These are phyloP conservation scores for Noctua janthina DNA, from an alignment of 2,888 invertebrate species.

Conservation along the genomic window DNA sequence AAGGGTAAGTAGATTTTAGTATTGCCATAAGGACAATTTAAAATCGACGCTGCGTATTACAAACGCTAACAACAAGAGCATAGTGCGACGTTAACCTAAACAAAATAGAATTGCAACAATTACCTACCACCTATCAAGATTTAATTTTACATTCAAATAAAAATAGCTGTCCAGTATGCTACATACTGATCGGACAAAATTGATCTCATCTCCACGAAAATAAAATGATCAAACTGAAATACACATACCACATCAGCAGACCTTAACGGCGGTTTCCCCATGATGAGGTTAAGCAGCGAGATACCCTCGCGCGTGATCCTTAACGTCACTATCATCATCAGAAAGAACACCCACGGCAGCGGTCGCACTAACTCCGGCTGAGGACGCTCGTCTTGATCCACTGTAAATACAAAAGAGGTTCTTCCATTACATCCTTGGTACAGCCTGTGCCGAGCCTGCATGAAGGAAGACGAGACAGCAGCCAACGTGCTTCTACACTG, in stretches of 20 bases:
- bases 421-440: neutral
- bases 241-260: conserved; percentile 88
- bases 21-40: neutral
- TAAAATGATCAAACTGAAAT: neutral
- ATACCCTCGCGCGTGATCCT: conserved; percentile 84
- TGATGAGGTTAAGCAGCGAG: conserved; percentile 84
- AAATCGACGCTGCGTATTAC: neutral
- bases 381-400: conserved; percentile 88
- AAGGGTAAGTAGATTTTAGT: neutral
- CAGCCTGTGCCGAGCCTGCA: no score
- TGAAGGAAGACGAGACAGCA: no score
- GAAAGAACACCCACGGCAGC: conserved; percentile 90
- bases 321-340: conserved; percentile 85
- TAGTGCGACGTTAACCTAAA: neutral
- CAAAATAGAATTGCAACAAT: neutral
- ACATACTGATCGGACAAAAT: neutral
- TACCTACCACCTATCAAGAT: neutral
- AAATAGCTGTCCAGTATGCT: neutral
- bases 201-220: neutral
- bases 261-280: conserved; percentile 87
- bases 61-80: neutral
- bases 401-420: conserved; percentile 73
- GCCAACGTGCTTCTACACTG: no score
- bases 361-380: conserved; percentile 89
- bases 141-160: neutral